Evolutionary conservation across 2,888 invertebrate genomes (phyloP).

Genomic region (Microdon myrmicae): DNA sequence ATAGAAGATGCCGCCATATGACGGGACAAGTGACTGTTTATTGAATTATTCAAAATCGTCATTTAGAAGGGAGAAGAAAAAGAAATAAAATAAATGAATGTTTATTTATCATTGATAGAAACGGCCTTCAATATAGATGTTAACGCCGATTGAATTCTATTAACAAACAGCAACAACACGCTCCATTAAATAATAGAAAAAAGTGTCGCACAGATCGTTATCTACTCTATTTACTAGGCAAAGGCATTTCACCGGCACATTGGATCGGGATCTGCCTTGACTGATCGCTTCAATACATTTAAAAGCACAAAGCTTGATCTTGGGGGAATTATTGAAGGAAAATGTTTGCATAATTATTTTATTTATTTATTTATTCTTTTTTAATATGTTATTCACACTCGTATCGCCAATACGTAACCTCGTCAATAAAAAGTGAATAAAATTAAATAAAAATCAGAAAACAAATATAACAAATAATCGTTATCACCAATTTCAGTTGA

Average conservation of each 20-base stretch:
- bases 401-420: too few species aligned
- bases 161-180: slow-evolving; percentile 50
- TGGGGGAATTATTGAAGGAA: slow-evolving; percentile 11
- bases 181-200: slow-evolving; percentile 8
- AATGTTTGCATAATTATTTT: slow-evolving; percentile 26
- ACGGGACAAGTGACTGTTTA: too few species aligned
- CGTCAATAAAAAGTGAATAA: too few species aligned
- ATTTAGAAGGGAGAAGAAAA: slow-evolving; percentile 9
- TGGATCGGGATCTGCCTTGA: background rate
- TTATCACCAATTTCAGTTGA: too few species aligned
- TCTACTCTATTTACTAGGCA: background rate
- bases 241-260: background rate
- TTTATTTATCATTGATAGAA: background rate
- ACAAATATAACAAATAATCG: too few species aligned
- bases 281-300: slow-evolving; percentile 2
- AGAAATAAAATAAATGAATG: background rate
- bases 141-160: slow-evolving; percentile 58
- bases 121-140: slow-evolving; percentile 4
- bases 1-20: too few species aligned
- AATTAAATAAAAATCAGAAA: too few species aligned
- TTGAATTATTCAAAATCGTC: too few species aligned
- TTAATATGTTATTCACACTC: too few species aligned
- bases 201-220: slow-evolving; percentile 12
- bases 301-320: slow-evolving; percentile 2
- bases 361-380: slow-evolving; percentile 16